These are phyloP conservation scores for Ataeniobius toweri DNA, from an alignment of 2,797 vertebrate genomes.

Conservation along the genomic window DNA sequence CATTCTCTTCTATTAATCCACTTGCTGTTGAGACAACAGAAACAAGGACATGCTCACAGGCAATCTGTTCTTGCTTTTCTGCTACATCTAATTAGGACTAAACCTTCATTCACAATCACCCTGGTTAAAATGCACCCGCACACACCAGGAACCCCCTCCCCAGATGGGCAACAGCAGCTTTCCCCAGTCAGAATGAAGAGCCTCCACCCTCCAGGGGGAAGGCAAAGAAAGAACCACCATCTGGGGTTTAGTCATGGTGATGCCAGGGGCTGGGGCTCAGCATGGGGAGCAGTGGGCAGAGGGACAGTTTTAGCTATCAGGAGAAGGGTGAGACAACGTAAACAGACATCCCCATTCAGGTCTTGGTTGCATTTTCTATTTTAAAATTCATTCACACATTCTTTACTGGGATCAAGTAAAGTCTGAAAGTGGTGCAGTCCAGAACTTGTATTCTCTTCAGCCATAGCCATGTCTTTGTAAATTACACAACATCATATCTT, in stretches of 20 bases:
- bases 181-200: constrained; percentile 71
- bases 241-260: constrained; percentile 86
- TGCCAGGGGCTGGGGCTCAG: constrained; percentile 77
- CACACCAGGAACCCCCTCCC: constrained; percentile 34
- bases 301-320: constrained; percentile 44
- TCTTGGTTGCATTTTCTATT: neutral
- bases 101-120: constrained; percentile 77
- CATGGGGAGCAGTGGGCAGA: constrained; percentile 51
- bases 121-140: constrained; percentile 15
- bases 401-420: no score
- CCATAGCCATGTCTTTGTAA: neutral
- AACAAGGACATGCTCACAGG: constrained; percentile 60
- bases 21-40: constrained; percentile 71
- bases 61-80: constrained; percentile 65
- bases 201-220: constrained; percentile 79
- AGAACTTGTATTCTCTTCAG: neutral
- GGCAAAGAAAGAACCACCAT: constrained; percentile 81
- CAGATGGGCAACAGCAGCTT: constrained; percentile 50
- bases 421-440: no score
- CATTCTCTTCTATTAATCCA: constrained; percentile 64
- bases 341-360: neutral
- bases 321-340: constrained; percentile 16
- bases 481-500: neutral
- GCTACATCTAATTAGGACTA: constrained; percentile 74
- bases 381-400: neutral